Percentiles rank a stretch among this genome's conserved stretches.
phyloP scores from a whole-genome alignment of 1,140 invertebrate species.

The Pogonomyrmex californicus region DNA sequence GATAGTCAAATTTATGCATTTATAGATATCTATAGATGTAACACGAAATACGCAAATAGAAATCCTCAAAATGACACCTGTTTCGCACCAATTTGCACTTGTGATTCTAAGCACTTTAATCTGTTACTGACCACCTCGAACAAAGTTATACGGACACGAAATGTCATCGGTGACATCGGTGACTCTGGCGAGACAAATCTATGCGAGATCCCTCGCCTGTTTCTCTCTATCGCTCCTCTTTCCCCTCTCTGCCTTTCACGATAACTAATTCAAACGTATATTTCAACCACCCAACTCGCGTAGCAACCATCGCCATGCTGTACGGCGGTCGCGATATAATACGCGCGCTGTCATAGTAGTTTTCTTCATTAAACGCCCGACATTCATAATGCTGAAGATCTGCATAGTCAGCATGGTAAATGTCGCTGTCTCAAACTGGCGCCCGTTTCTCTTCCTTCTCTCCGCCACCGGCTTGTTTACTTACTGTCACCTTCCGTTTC shows the following conservation, averaged over 20 bases:
- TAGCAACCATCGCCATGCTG: background rate
- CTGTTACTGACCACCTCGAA: background rate
- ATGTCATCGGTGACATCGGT: background rate
- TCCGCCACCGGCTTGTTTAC: conserved; percentile 12
- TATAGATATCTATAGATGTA: background rate
- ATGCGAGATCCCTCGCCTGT: conserved; percentile 1
- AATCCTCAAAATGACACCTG: conserved; percentile 15
- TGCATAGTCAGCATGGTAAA: conserved; percentile 44
- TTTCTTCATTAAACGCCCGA: conserved; percentile 62
- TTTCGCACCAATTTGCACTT: background rate
- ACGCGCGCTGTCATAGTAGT: background rate
- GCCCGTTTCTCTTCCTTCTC: conserved; percentile 14
- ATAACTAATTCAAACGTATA: conserved; percentile 24
- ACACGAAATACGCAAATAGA: background rate
- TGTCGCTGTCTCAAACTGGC: conserved; percentile 42
- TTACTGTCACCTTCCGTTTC: conserved; percentile 20
- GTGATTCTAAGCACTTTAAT: background rate
- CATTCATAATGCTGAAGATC: conserved; percentile 61
- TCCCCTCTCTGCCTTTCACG: background rate
- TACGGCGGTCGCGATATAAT: conserved; percentile 22
- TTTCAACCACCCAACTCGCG: conserved; percentile 22
- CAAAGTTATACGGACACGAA: conserved; percentile 35
- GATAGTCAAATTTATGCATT: background rate
- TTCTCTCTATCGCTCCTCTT: background rate
- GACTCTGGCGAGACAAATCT: conserved; percentile 10